phyloP scores from a whole-genome alignment of 2,113 vertebrate species.

The Ranitomeya variabilis region DNA sequence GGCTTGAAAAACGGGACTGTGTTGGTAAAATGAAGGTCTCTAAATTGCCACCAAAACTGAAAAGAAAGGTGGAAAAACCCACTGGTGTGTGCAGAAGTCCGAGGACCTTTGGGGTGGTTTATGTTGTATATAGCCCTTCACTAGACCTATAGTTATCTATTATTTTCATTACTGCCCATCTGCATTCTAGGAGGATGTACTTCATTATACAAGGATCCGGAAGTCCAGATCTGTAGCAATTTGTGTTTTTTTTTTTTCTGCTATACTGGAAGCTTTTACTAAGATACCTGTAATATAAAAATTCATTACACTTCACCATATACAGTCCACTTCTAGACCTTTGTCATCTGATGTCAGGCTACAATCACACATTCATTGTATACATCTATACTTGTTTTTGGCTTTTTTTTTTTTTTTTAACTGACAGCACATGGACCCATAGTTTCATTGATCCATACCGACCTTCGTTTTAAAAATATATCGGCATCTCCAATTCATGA shows the following conservation, averaged over 20 bases:
- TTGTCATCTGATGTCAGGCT: not conserved
- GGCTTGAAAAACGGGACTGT: not conserved
- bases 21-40: not conserved
- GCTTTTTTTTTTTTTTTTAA: not conserved
- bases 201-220: not conserved
- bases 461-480: too few species aligned
- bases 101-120: not conserved
- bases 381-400: not conserved
- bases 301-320: not conserved
- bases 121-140: slow-evolving; percentile 35
- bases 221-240: not conserved
- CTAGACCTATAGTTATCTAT: slow-evolving; percentile 8
- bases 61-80: not conserved
- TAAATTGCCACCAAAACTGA: not conserved
- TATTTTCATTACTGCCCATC: not conserved
- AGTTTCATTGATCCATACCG: too few species aligned
- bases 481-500: too few species aligned
- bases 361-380: too few species aligned
- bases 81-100: not conserved
- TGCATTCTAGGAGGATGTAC: not conserved
- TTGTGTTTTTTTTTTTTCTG: not conserved
- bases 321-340: not conserved
- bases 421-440: not conserved
- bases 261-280: not conserved
- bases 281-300: not conserved